These are phyloP conservation scores for Procambarus clarkii DNA, from an alignment of 1,140 invertebrate genomes.

Conservation along the genomic window DNA sequence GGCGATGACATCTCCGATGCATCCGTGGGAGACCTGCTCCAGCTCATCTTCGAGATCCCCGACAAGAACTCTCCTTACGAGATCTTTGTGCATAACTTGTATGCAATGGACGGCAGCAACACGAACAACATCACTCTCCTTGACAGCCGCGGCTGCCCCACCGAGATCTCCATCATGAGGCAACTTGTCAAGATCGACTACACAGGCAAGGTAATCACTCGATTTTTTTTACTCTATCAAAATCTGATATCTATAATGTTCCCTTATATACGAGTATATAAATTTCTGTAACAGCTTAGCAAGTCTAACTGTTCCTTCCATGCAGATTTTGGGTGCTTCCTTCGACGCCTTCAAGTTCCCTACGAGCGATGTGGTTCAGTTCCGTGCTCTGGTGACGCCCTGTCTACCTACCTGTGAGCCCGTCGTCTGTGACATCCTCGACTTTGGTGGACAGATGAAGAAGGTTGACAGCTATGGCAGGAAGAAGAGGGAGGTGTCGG, in stretches of 20 bases:
- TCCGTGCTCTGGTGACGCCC: conserved; percentile 79
- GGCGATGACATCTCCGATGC: conserved; percentile 77
- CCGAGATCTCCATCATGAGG: conserved; percentile 78
- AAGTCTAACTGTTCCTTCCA: neutral
- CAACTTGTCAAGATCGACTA: conserved; percentile 74
- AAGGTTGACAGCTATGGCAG: conserved; percentile 76
- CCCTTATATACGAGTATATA: neutral
- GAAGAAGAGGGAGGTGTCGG: conserved; percentile 72
- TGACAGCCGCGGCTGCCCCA: conserved; percentile 78
- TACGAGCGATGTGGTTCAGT: conserved; percentile 79
- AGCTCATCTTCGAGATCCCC: conserved; percentile 78
- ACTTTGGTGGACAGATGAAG: conserved; percentile 75
- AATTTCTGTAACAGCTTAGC: neutral
- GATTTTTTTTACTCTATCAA: too few species aligned
- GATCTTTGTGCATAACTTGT: conserved; percentile 79
- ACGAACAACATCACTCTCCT: conserved; percentile 78
- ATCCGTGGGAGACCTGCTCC: conserved; percentile 78
- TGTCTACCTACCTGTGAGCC: conserved; percentile 79
- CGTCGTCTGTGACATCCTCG: conserved; percentile 76
- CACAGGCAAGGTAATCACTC: conserved; percentile 72
- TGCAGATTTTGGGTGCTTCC: conserved; percentile 76
- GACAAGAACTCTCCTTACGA: conserved; percentile 78
- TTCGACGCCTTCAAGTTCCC: conserved; percentile 81
- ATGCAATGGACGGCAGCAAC: conserved; percentile 79
- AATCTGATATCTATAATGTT: too few species aligned